Conservation (phyloP, 2,797 vertebrate genomes). For the Premnoplex brunnescens region DNA sequence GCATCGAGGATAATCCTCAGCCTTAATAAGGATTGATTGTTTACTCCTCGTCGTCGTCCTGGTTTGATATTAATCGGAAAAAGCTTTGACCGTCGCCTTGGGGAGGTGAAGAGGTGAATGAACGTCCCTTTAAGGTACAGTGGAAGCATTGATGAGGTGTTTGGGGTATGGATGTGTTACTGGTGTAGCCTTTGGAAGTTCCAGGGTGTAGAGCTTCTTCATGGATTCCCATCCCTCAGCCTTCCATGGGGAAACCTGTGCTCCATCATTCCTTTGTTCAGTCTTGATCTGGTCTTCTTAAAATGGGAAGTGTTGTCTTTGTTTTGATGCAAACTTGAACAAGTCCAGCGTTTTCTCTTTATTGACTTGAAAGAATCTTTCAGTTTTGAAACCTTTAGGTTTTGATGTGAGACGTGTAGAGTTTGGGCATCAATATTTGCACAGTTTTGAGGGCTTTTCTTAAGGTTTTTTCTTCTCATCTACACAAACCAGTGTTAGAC, state of each 20-base stretch:
- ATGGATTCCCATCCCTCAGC: background rate
- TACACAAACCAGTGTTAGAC: background rate
- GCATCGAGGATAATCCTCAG: background rate
- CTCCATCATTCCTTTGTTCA: accelerated
- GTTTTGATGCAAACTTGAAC: background rate
- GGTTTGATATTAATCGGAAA: accelerated
- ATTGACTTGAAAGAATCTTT: background rate
- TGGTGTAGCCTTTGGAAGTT: background rate
- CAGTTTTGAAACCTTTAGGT: background rate
- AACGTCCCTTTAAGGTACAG: conserved; percentile 42
- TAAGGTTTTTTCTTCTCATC: background rate
- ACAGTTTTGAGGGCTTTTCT: background rate
- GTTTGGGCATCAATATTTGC: background rate
- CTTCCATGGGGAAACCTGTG: accelerated
- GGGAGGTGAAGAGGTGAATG: background rate
- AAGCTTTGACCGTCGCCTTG: background rate
- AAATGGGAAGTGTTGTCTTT: background rate
- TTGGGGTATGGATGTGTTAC: background rate
- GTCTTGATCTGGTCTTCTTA: accelerated
- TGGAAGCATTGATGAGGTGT: background rate
- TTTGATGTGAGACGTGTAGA: accelerated
- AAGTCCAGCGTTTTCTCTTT: background rate
- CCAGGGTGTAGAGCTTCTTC: background rate
- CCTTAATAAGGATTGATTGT: conserved; percentile 30
- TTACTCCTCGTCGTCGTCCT: background rate